Conservation (phyloP, 2,797 vertebrate genomes). For the Melanotaenia maccullochi region DNA sequence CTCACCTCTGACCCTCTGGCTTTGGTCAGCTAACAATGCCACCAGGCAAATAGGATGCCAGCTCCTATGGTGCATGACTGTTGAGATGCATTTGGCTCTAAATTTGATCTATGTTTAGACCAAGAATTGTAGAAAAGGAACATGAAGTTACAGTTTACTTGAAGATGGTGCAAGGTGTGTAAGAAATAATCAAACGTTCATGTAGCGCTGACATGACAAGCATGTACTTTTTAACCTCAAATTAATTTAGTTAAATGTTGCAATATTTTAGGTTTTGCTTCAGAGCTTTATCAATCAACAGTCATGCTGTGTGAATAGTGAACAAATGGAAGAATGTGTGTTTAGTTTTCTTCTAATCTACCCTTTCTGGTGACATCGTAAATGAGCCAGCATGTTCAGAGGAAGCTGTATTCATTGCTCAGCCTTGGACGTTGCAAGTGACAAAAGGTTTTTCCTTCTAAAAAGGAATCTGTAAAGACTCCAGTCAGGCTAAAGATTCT, state of each 20-base stretch:
- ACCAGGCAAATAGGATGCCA: slow-evolving; percentile 37
- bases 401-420: no score
- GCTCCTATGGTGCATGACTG: slow-evolving; percentile 34
- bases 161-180: background rate
- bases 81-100: background rate
- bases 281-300: no score
- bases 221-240: background rate
- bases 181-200: background rate
- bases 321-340: no score
- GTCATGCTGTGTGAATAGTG: no score
- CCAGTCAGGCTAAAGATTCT: background rate
- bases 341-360: background rate
- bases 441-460: no score
- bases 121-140: background rate
- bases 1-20: slow-evolving; percentile 44
- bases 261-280: no score
- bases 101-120: background rate
- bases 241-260: no score
- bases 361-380: background rate
- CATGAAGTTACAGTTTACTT: background rate
- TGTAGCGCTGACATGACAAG: background rate
- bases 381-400: background rate
- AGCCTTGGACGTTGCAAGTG: no score
- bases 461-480: background rate
- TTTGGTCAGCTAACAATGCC: slow-evolving; percentile 17